These are phyloP conservation scores for Melanotaenia boesemani DNA, from an alignment of 2,797 vertebrate genomes.

Conservation along the genomic window DNA sequence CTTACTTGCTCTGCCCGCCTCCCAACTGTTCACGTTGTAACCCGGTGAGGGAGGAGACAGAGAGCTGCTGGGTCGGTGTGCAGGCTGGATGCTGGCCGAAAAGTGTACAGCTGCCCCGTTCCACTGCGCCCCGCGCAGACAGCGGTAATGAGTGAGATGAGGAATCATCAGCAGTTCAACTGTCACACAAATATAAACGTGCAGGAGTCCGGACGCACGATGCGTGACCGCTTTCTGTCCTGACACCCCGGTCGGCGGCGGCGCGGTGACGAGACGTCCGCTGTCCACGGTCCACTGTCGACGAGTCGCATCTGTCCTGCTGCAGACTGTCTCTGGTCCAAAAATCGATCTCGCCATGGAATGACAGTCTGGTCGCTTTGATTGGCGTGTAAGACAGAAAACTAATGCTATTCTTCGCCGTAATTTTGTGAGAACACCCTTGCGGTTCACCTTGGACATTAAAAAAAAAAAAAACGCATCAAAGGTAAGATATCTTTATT, in stretches of 20 bases:
- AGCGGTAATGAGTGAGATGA: constrained; percentile 13
- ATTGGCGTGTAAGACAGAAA: constrained; percentile 6
- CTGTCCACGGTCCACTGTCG: constrained; percentile 34
- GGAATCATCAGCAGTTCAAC: constrained; percentile 1
- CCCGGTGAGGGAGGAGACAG: constrained; percentile 17
- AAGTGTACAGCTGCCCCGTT: constrained; percentile 38
- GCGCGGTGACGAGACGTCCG: constrained; percentile 46
- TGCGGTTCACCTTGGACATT: constrained; percentile 73
- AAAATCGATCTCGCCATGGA: constrained; percentile 6
- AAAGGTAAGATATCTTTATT: constrained; percentile 59
- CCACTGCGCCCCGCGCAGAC: constrained; percentile 24
- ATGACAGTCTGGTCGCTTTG: constrained; percentile 25
- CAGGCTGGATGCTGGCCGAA: constrained; percentile 39
- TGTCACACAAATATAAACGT: constrained; percentile 20
- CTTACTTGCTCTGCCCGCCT: constrained; percentile 22
- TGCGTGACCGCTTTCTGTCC: constrained; percentile 46
- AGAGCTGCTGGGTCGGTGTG: constrained; percentile 36
- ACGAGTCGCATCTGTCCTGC: constrained; percentile 40
- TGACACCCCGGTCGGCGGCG: constrained; percentile 46
- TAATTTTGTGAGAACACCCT: constrained; percentile 58
- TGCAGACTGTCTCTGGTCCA: constrained; percentile 10
- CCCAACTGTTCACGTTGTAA: constrained; percentile 37
- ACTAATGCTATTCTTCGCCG: constrained; percentile 26
- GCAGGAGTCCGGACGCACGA: constrained; percentile 39
- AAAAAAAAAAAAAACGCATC: constrained; percentile 11